Evolutionary conservation across 2,888 invertebrate species (phyloP).

Genomic region (Stenoptilia bipunctidactyla): DNA sequence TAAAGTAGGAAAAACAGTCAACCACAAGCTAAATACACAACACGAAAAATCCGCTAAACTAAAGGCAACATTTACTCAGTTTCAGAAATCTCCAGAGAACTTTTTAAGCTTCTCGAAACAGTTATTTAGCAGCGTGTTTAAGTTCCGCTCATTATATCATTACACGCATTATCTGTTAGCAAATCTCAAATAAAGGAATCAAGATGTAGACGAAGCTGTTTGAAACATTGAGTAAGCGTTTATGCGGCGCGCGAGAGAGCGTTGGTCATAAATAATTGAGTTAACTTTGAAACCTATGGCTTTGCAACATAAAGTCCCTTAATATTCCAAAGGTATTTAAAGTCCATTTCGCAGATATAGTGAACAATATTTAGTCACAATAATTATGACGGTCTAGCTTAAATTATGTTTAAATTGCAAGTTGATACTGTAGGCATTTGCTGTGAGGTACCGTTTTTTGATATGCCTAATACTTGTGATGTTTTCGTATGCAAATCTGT

Average conservation of each 20-base stretch:
- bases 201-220: too few species aligned
- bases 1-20: slow-evolving; percentile 16
- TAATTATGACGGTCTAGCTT: too few species aligned
- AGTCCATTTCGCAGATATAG: too few species aligned
- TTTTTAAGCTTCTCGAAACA: slow-evolving; percentile 63
- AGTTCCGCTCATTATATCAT: slow-evolving; percentile 65
- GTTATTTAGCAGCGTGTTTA: slow-evolving; percentile 64
- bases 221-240: too few species aligned
- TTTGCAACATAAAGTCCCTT: slow-evolving; percentile 1
- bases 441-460: too few species aligned
- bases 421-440: too few species aligned
- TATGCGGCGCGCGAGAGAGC: too few species aligned
- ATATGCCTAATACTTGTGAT: too few species aligned
- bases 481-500: too few species aligned
- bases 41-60: slow-evolving; percentile 40
- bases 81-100: slow-evolving; percentile 49
- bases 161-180: slow-evolving; percentile 44
- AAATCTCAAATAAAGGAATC: background rate
- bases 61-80: slow-evolving; percentile 49
- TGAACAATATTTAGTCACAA: too few species aligned
- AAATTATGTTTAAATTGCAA: too few species aligned
- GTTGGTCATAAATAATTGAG: background rate
- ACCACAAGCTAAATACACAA: slow-evolving; percentile 38
- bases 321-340: slow-evolving; percentile 24
- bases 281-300: background rate